A percentile compares a stretch with the other conserved stretches of the same genome.
Conservation (phyloP, 2,888 invertebrate genomes). For the Cephonodes hylas region DNA sequence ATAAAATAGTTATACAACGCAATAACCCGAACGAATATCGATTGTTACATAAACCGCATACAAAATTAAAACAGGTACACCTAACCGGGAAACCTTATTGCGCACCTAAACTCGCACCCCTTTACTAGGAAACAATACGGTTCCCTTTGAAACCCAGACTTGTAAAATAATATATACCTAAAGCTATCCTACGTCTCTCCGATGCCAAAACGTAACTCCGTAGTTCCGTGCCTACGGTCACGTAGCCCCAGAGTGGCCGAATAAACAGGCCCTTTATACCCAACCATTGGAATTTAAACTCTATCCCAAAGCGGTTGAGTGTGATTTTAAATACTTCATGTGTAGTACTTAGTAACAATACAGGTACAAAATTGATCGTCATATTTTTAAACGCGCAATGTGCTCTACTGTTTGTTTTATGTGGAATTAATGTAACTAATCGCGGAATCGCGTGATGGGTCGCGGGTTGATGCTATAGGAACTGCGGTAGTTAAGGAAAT, state of each 20-base stretch:
- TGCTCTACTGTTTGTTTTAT: neutral
- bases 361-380: neutral
- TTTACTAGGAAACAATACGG: neutral
- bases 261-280: neutral
- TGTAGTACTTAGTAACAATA: neutral
- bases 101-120: neutral
- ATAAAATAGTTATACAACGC: neutral
- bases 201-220: neutral
- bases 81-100: neutral
- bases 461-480: neutral
- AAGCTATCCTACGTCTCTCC: neutral
- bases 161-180: neutral
- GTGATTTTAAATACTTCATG: neutral
- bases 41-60: neutral
- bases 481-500: too few species aligned
- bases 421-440: neutral
- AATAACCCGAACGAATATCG: neutral
- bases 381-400: neutral
- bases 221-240: conserved; percentile 3
- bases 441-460: neutral
- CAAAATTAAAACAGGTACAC: neutral
- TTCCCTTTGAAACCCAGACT: neutral
- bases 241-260: neutral
- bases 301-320: neutral
- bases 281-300: neutral